Conservation (phyloP, 2,888 invertebrate genomes). For the Stramonita haemastoma region DNA sequence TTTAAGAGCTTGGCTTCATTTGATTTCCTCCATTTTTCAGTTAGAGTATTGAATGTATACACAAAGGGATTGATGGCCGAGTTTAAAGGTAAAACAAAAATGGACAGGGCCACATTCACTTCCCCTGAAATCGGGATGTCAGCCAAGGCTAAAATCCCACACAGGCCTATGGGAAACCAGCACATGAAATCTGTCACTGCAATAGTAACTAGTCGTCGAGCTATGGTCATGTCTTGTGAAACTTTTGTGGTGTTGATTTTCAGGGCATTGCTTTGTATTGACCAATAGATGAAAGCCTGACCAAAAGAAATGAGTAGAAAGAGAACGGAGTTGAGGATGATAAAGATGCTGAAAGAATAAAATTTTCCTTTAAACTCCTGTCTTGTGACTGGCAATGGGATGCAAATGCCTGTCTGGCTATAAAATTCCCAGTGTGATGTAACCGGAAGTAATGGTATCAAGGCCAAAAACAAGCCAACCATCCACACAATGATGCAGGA, state of each 20-base stretch:
- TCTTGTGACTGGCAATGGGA: not conserved
- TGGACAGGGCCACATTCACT: not conserved
- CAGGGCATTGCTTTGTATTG: not conserved
- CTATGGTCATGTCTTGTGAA: not conserved
- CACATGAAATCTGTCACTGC: constrained; percentile 13
- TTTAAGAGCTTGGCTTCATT: not conserved
- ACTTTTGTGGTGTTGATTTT: not conserved
- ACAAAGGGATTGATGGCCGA: not conserved
- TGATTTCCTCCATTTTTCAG: not conserved
- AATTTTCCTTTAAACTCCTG: constrained; percentile 10
- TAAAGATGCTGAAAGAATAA: not conserved
- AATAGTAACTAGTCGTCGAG: not conserved
- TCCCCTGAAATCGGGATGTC: not conserved
- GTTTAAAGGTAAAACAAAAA: constrained; percentile 3
- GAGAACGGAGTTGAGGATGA: not conserved
- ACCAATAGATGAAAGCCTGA: constrained; percentile 17
- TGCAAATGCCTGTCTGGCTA: constrained; percentile 19
- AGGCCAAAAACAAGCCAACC: not conserved
- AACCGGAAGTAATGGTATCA: constrained; percentile 1
- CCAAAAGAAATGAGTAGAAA: not conserved
- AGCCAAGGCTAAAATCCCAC: constrained; percentile 10
- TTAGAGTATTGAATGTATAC: not conserved
- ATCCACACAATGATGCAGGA: not conserved
- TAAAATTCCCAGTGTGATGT: constrained; percentile 22
- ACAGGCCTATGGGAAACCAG: constrained; percentile 18